phyloP scores from a whole-genome alignment of 2,888 invertebrate genomes.

The Petrolisthes cinctipes region DNA sequence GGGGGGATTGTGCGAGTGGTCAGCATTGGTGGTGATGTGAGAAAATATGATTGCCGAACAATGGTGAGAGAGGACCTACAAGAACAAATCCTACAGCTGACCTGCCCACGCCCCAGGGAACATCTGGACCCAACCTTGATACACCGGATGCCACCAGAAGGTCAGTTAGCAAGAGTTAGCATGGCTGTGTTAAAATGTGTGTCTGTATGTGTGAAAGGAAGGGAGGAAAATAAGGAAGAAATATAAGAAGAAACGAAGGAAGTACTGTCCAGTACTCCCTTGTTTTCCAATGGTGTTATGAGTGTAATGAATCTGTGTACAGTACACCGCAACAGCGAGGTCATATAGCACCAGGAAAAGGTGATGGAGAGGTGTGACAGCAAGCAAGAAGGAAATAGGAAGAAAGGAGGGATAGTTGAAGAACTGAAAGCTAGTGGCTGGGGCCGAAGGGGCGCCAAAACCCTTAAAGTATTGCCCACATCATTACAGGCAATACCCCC shows the following conservation, averaged over 20 bases:
- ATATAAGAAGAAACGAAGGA: background rate
- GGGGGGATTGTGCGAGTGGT: slow-evolving; percentile 10
- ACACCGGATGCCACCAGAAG: slow-evolving; percentile 80
- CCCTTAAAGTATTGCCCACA: too few species aligned
- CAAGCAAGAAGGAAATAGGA: too few species aligned
- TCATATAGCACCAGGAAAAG: too few species aligned
- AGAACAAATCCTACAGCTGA: slow-evolving; percentile 41
- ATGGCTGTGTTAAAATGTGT: slow-evolving; percentile 5
- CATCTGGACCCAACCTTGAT: slow-evolving; percentile 54
- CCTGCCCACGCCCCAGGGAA: slow-evolving; percentile 44
- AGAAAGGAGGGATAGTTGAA: too few species aligned
- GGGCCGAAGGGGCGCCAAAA: too few species aligned
- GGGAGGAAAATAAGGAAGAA: background rate
- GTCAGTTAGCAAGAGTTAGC: slow-evolving; percentile 68
- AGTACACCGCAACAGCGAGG: too few species aligned
- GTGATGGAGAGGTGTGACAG: too few species aligned
- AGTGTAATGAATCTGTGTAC: too few species aligned
- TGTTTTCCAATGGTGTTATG: too few species aligned
- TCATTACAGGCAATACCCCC: too few species aligned
- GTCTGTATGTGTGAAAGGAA: slow-evolving; percentile 7
- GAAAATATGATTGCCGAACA: background rate
- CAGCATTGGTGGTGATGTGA: background rate
- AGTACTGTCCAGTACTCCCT: too few species aligned
- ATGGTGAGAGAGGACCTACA: slow-evolving; percentile 25
- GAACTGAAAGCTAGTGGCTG: too few species aligned